Percentiles rank a stretch among this genome's conserved stretches.
These are phyloP conservation scores for Psilopogon haemacephalus DNA, from an alignment of 2,113 vertebrate genomes.

Conservation along the genomic window DNA sequence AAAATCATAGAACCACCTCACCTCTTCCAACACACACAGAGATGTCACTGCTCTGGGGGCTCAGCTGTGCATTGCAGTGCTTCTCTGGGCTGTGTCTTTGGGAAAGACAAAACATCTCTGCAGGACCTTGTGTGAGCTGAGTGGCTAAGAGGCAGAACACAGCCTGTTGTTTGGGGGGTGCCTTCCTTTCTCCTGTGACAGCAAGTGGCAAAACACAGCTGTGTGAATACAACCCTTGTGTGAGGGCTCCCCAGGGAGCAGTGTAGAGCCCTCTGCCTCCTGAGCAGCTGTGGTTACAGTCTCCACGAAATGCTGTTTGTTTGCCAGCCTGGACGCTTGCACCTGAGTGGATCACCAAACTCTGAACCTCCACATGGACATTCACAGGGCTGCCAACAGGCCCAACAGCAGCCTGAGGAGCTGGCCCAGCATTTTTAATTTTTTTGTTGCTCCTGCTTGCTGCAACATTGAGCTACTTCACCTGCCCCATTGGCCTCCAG, in stretches of 20 bases:
- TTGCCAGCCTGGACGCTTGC: background rate
- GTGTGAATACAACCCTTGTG: rapidly evolving
- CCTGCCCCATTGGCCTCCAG: rapidly evolving
- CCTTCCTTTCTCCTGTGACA: rapidly evolving
- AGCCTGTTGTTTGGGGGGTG: background rate
- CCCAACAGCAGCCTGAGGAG: background rate
- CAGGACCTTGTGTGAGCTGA: rapidly evolving
- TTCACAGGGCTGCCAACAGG: rapidly evolving
- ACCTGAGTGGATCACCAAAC: rapidly evolving
- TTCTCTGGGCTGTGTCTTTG: background rate
- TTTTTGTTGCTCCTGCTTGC: rapidly evolving
- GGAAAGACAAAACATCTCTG: background rate
- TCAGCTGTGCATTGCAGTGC: rapidly evolving
- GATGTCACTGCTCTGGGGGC: background rate
- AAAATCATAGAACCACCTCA: background rate
- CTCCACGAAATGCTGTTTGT: rapidly evolving
- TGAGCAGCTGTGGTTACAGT: background rate
- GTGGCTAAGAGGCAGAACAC: rapidly evolving
- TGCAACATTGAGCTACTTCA: background rate
- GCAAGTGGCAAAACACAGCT: background rate
- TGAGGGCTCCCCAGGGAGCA: rapidly evolving
- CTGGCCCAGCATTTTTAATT: background rate
- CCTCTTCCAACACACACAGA: rapidly evolving
- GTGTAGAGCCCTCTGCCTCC: background rate
- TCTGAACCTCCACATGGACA: background rate